phyloP scores from a whole-genome alignment of 2,888 invertebrate species.

The Hemicrepidius hirtus region DNA sequence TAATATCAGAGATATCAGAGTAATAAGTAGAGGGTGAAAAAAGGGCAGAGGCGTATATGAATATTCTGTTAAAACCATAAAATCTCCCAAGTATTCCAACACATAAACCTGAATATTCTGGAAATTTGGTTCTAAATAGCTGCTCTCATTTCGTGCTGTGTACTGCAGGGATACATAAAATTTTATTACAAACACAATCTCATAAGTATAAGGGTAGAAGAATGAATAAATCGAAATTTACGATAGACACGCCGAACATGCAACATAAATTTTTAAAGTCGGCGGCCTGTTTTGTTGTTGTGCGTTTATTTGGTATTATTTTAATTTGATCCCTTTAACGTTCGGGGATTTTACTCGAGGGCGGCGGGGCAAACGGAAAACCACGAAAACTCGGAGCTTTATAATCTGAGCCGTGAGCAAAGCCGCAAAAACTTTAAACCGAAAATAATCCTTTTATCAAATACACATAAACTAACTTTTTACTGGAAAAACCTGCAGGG shows the following conservation, averaged over 20 bases:
- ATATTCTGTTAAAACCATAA: constrained; percentile 39
- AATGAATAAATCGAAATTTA: constrained; percentile 36
- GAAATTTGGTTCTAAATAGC: constrained; percentile 49
- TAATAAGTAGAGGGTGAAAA: constrained; percentile 22
- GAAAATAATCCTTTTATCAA: constrained; percentile 46
- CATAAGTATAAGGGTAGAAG: constrained; percentile 43
- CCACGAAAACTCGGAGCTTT: constrained; percentile 23
- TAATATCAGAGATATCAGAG: constrained; percentile 11
- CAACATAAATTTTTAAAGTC: constrained; percentile 16
- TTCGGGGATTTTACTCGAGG: neutral
- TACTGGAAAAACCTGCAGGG: constrained; percentile 29
- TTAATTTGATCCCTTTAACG: constrained; percentile 12
- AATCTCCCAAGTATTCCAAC: constrained; percentile 38
- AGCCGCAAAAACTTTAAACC: constrained; percentile 39
- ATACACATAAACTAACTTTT: constrained; percentile 41
- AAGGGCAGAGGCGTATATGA: constrained; percentile 4
- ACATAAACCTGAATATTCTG: constrained; percentile 48
- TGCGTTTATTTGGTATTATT: constrained; percentile 5
- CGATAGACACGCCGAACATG: constrained; percentile 18
- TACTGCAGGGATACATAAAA: constrained; percentile 46
- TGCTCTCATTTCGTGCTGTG: constrained; percentile 42
- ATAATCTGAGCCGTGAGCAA: constrained; percentile 29
- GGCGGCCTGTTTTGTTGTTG: constrained; percentile 3
- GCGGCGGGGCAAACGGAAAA: neutral
- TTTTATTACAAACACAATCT: constrained; percentile 48